These are phyloP conservation scores for Muscicapa adusta DNA, from an alignment of 2,113 vertebrate genomes.

Conservation along the genomic window DNA sequence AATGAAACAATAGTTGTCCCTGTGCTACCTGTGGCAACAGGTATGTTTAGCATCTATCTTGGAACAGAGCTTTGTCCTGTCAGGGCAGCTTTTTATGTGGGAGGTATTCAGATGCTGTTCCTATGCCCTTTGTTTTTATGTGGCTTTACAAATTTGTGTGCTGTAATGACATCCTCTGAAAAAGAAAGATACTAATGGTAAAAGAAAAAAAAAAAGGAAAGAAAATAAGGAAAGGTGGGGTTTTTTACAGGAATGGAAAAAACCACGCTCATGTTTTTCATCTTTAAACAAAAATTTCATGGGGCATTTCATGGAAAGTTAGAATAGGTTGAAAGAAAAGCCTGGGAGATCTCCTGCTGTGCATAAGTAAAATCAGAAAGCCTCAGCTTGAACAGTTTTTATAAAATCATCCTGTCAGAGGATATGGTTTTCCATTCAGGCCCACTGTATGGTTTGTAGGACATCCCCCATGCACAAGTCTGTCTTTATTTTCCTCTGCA, in stretches of 20 bases:
- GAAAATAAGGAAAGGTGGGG: background rate
- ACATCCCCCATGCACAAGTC: background rate
- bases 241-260: background rate
- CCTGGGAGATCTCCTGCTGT: background rate
- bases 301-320: background rate
- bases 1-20: background rate
- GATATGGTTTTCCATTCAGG: background rate
- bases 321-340: background rate
- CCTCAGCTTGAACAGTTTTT: background rate
- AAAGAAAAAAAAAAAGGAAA: background rate
- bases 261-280: background rate
- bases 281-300: background rate
- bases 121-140: background rate
- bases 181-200: background rate
- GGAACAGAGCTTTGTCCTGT: background rate
- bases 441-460: background rate
- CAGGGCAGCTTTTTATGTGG: background rate
- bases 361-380: background rate
- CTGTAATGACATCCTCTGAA: background rate
- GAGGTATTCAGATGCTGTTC: background rate
- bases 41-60: background rate
- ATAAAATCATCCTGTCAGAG: background rate
- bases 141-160: background rate
- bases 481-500: background rate
- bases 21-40: background rate